phyloP scores from a whole-genome alignment of 2,888 invertebrate species.

The Ecdyonurus torrentis region DNA sequence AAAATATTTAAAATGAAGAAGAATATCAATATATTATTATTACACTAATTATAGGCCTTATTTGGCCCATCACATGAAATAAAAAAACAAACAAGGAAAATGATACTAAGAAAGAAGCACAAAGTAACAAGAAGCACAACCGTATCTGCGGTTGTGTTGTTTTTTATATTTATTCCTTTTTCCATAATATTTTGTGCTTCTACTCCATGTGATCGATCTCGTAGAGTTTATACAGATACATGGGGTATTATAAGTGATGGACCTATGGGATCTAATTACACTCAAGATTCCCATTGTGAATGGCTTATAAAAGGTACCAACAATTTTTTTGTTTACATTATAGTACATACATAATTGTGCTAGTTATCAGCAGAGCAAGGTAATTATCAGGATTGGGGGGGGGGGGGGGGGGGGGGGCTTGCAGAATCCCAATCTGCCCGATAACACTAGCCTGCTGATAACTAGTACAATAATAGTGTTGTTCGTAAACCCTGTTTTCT shows the following conservation, averaged over 20 bases:
- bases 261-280: slow-evolving; percentile 70
- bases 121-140: too few species aligned
- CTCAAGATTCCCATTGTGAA: slow-evolving; percentile 85
- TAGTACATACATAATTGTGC: too few species aligned
- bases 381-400: too few species aligned
- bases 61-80: too few species aligned
- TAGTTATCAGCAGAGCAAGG: too few species aligned
- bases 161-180: neutral
- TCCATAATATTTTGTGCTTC: slow-evolving; percentile 17
- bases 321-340: neutral
- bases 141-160: neutral
- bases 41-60: neutral
- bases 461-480: too few species aligned
- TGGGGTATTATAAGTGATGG: slow-evolving; percentile 84
- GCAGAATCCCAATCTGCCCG: too few species aligned
- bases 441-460: too few species aligned
- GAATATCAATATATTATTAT: neutral
- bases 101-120: neutral
- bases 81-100: too few species aligned
- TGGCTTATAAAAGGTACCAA: slow-evolving; percentile 77
- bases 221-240: slow-evolving; percentile 59
- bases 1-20: neutral
- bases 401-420: too few species aligned
- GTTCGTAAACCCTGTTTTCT: too few species aligned
- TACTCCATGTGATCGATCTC: slow-evolving; percentile 65